Percentiles rank a stretch among this genome's conserved stretches.
Conservation (phyloP, 1,140 invertebrate genomes). For the Lepidostoma basale region DNA sequence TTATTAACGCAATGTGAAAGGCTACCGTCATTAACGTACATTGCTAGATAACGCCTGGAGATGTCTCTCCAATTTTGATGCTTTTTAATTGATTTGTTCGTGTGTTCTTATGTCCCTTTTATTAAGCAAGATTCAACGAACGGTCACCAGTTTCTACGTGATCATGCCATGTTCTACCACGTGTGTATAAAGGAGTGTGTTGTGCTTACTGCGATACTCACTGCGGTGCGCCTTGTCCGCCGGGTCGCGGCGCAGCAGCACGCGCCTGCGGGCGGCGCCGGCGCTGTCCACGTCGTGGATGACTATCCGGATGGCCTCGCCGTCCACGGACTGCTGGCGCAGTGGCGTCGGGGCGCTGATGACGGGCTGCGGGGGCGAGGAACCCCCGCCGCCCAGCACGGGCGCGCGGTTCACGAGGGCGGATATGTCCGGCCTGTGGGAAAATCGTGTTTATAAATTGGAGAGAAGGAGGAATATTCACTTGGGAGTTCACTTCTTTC, state of each 20-base stretch:
- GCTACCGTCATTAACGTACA: no score
- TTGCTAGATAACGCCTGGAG: no score
- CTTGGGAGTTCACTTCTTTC: neutral
- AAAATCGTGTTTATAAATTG: neutral
- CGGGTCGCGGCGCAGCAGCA: constrained; percentile 77
- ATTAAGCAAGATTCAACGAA: no score
- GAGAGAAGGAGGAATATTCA: neutral
- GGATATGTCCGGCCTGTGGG: constrained; percentile 72
- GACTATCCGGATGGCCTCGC: constrained; percentile 90
- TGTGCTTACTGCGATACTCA: constrained; percentile 59
- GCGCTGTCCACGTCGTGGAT: constrained; percentile 88
- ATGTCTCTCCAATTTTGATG: no score
- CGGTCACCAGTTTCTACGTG: no score
- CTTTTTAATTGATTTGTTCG: no score
- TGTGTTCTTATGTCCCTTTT: no score
- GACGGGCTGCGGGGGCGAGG: constrained; percentile 53
- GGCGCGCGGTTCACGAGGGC: constrained; percentile 67
- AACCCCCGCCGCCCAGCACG: constrained; percentile 53
- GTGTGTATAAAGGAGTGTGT: no score
- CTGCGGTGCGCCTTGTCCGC: constrained; percentile 85
- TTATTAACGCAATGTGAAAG: no score
- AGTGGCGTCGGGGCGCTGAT: constrained; percentile 58
- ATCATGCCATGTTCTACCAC: no score
- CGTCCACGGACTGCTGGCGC: constrained; percentile 85
- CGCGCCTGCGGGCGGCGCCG: constrained; percentile 70